A percentile compares a stretch with the other conserved stretches of the same genome.
These are phyloP conservation scores for Gallinago paraguaiae DNA, from an alignment of 2,113 vertebrate genomes.

Conservation along the genomic window DNA sequence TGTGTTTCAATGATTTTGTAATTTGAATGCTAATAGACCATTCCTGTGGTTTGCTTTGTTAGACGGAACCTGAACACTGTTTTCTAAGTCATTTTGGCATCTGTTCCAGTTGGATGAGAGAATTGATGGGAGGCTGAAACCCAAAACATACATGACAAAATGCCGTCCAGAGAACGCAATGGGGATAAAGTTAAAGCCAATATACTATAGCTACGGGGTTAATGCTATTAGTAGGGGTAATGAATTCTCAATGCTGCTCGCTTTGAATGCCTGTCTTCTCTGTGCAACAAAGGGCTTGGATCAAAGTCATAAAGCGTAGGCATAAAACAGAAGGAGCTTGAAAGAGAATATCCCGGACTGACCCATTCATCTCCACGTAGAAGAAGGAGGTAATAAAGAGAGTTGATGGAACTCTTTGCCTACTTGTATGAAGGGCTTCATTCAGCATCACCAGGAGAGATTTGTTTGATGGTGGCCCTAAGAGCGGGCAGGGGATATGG, in stretches of 20 bases:
- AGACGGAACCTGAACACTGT: not conserved
- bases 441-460: not conserved
- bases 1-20: not conserved
- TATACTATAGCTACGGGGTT: not conserved
- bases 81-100: conserved; percentile 16
- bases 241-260: not conserved
- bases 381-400: not conserved
- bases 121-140: not conserved
- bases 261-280: not conserved
- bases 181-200: not conserved
- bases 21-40: not conserved
- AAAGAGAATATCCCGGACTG: not conserved
- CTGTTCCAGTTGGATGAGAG: not conserved
- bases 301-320: not conserved
- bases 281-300: not conserved
- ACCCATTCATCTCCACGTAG: not conserved
- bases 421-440: not conserved
- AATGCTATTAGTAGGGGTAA: not conserved
- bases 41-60: conserved; percentile 32
- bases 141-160: not conserved
- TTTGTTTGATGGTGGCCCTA: not conserved
- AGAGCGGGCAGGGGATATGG: not conserved
- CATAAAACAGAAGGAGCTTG: not conserved
- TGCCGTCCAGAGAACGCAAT: not conserved
- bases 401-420: not conserved